phyloP scores from a whole-genome alignment of 1,140 invertebrate species.

The Polypedilum vanderplanki region DNA sequence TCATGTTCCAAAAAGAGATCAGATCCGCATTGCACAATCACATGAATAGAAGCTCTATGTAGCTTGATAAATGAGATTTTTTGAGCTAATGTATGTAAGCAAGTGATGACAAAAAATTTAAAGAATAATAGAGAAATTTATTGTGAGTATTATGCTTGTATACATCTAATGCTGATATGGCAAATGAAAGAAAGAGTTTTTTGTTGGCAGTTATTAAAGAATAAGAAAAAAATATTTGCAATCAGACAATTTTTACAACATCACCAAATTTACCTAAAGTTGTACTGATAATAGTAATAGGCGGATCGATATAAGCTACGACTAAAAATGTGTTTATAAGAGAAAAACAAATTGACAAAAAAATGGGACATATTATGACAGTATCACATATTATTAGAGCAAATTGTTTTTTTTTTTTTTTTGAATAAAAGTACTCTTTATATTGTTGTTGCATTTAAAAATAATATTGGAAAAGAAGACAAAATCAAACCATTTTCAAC shows the following conservation, averaged over 20 bases:
- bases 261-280: conserved; percentile 10
- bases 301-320: conserved; percentile 2
- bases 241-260: conserved; percentile 4
- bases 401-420: no score
- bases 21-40: neutral
- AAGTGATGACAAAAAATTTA: no score
- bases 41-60: neutral
- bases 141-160: no score
- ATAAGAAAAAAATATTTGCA: neutral
- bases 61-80: no score
- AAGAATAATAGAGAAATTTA: no score
- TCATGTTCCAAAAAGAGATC: neutral
- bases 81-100: no score
- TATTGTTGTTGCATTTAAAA: neutral
- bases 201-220: neutral
- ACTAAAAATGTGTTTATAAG: neutral
- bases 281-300: neutral
- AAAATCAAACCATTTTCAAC: neutral
- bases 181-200: no score
- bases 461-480: neutral
- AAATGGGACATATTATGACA: neutral
- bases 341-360: neutral
- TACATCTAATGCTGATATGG: no score
- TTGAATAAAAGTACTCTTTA: neutral
- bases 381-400: neutral